Evolutionary conservation across 2,797 vertebrate genomes (phyloP).

Genomic region (Notamacropus eugenii): DNA sequence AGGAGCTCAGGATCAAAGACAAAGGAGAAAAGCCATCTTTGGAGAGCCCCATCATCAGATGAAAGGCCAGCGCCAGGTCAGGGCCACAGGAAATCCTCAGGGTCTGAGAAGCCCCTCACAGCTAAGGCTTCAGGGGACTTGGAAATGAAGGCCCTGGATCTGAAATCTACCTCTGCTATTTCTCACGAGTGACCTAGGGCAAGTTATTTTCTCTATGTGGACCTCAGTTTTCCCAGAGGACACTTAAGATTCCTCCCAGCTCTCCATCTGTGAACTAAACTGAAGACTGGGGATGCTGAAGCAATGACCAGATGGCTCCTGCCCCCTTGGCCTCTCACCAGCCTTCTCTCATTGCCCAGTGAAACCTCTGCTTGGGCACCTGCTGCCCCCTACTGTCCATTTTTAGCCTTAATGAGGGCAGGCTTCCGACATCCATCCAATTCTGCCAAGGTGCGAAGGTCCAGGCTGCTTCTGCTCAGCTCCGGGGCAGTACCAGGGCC

Average conservation of each 20-base stretch:
- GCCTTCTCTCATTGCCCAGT: background rate
- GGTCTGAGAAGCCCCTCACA: background rate
- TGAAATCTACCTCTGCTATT: background rate
- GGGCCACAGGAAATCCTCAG: too few relatives aligned
- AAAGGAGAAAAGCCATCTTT: background rate
- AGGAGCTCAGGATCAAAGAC: background rate
- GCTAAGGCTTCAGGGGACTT: background rate
- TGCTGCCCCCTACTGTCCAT: background rate
- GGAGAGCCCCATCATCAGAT: background rate
- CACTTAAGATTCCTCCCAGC: background rate
- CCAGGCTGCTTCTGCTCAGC: background rate
- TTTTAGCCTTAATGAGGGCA: background rate
- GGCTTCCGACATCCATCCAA: background rate
- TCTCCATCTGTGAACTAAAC: background rate
- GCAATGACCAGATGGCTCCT: background rate
- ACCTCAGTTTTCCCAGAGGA: background rate
- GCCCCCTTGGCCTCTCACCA: too few relatives aligned
- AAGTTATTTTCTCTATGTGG: background rate
- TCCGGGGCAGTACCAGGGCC: background rate
- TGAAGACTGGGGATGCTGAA: background rate
- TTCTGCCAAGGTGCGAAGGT: background rate
- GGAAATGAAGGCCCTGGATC: background rate
- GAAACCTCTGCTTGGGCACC: background rate
- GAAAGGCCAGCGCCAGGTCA: background rate
- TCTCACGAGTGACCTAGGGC: background rate